Evolutionary conservation across 2,113 vertebrate species (phyloP).

Genomic region (Neolamprologus caudopunctatus): DNA sequence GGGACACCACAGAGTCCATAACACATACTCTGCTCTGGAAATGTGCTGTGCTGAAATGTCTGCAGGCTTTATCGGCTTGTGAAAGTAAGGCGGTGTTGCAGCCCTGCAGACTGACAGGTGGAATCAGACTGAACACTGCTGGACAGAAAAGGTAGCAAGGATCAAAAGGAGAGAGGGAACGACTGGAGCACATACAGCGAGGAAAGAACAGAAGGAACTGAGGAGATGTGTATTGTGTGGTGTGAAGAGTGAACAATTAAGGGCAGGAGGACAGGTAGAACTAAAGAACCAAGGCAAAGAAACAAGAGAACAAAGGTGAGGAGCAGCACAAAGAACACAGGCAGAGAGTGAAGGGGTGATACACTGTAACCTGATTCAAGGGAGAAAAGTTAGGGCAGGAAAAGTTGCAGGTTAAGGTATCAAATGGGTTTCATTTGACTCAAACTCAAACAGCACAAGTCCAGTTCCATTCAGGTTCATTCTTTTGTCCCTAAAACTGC

Average conservation of each 20-base stretch:
- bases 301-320: neutral
- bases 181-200: neutral
- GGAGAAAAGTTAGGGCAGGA: no score
- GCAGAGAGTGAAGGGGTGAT: neutral
- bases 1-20: neutral
- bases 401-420: neutral
- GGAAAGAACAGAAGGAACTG: neutral
- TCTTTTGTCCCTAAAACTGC: neutral
- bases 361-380: neutral
- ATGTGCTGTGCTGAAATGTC: neutral
- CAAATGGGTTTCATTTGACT: neutral
- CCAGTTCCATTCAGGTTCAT: neutral
- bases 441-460: neutral
- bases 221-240: neutral
- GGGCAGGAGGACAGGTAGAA: neutral
- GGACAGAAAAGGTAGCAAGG: constrained; percentile 10
- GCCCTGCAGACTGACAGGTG: constrained; percentile 35
- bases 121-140: constrained; percentile 26
- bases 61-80: constrained; percentile 5
- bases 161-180: constrained; percentile 5
- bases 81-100: constrained; percentile 33
- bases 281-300: neutral
- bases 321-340: neutral
- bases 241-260: neutral
- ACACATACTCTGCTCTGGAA: neutral